Evolutionary conservation across 2,888 invertebrate genomes (phyloP), one percentile per base, ranked within the genome.

Genomic region (Rutpela maculata): DNA sequence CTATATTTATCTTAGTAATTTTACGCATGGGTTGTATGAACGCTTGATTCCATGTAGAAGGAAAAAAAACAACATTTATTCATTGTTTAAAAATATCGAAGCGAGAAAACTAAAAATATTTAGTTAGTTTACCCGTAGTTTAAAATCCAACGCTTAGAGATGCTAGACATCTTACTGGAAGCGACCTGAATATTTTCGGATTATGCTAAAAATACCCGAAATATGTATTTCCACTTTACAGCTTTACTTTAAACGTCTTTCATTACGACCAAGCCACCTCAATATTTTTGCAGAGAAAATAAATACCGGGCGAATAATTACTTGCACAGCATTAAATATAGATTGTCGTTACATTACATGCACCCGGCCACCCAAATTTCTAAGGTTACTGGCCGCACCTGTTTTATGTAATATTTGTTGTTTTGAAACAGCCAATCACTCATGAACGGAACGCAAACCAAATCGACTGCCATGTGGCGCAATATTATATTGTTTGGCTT

Each of bases 101-200:
- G n/a, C 43, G 19, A 68, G 17, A 22, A 17, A 26, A 17, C 17
- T 35, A 35, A 69, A 59, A 18, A 35, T 59, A 26, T 18, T 35
- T 35, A 31, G 18, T n/a, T 35, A 17, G 19, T 26, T 35, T 35
- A 18, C 35, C 3, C 18, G 17, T 7, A 59, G 35, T 19, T 2
- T 43, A 67, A 22, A 62, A 43, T 19, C 11, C 22, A 5, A 12
- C 15, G 65, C 19, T 43, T 22, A 65, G 50, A 31, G 10, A 9
- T 38, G 17, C 26, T 31, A 65, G 65, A 17, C 65, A 38, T 19
- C 65, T 22, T 19, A 19, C 69, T 69, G 57, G n/a, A 69, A 43
- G 60, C 50, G 70, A 70, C 70, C 70, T 70, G 60, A 56, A 70
- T 70, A 70, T 70, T 70, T 70, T 43, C 60, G 6, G 22, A 70